A percentile compares a stretch with the other conserved stretches of the same genome.
Evolutionary conservation across 2,888 invertebrate species (phyloP).

Genomic region (Sthenelais limicola): DNA sequence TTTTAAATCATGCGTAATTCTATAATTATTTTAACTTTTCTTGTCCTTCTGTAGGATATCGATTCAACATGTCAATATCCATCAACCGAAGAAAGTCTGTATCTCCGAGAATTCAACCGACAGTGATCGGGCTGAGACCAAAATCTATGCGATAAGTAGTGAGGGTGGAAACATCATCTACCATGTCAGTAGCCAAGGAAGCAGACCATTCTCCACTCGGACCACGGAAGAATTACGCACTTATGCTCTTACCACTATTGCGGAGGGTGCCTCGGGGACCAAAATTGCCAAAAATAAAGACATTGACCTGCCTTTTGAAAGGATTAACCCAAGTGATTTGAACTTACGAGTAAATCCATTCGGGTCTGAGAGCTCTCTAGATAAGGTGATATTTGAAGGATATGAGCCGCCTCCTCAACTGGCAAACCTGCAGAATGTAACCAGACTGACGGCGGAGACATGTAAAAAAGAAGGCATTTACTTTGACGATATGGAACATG

Average conservation of each 20-base stretch:
- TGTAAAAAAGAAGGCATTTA: slow-evolving; percentile 69
- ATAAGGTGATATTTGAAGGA: slow-evolving; percentile 63
- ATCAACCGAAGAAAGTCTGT: slow-evolving; percentile 67
- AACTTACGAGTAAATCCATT: slow-evolving; percentile 81
- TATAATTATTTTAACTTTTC: no score
- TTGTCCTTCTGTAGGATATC: slow-evolving; percentile 65
- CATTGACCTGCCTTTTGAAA: slow-evolving; percentile 75
- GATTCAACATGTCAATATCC: slow-evolving; percentile 75
- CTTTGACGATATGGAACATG: slow-evolving; percentile 61
- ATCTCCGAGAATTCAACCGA: slow-evolving; percentile 60
- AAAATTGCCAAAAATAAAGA: slow-evolving; percentile 61
- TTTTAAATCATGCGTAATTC: no score
- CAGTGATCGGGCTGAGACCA: slow-evolving; percentile 71
- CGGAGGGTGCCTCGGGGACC: slow-evolving; percentile 58
- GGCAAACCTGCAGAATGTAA: slow-evolving; percentile 57
- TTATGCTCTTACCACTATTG: slow-evolving; percentile 76
- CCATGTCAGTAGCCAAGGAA: slow-evolving; percentile 70
- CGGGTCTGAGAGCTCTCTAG: slow-evolving; percentile 69
- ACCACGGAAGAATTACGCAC: slow-evolving; percentile 67
- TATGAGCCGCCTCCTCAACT: slow-evolving; percentile 51
- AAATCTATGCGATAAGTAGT: slow-evolving; percentile 86
- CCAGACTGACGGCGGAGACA: slow-evolving; percentile 64
- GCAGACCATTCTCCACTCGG: slow-evolving; percentile 40
- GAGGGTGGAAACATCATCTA: slow-evolving; percentile 83
- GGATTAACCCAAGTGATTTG: slow-evolving; percentile 75